Conservation (phyloP, 1,140 invertebrate genomes). For the Nasonia giraulti region DNA sequence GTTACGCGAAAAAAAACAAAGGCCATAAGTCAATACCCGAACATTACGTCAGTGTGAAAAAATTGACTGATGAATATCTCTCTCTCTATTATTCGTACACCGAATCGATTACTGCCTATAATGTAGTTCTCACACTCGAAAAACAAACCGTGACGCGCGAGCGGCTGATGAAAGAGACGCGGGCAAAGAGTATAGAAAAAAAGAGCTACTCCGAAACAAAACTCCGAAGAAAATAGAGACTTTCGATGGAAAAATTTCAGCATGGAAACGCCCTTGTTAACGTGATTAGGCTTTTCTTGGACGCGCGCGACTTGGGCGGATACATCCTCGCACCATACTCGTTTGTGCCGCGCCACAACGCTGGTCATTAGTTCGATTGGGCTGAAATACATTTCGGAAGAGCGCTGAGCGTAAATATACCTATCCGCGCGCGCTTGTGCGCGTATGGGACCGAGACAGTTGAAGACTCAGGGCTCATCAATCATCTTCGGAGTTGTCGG, state of each 20-base stretch:
- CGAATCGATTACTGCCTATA: too few species aligned
- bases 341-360: constrained; percentile 61
- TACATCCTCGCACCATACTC: constrained; percentile 42
- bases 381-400: constrained; percentile 62
- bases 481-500: constrained; percentile 63
- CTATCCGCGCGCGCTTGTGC: constrained; percentile 4
- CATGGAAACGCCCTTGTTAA: constrained; percentile 63
- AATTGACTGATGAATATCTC: neutral
- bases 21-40: too few species aligned
- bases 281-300: constrained; percentile 54
- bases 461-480: constrained; percentile 60
- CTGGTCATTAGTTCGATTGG: constrained; percentile 69
- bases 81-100: neutral
- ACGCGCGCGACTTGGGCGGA: constrained; percentile 41
- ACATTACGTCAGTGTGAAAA: neutral
- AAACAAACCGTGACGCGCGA: neutral
- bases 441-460: neutral
- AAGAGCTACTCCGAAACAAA: neutral
- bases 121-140: constrained; percentile 15
- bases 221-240: neutral
- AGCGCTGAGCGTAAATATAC: constrained; percentile 63
- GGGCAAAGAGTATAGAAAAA: neutral
- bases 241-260: constrained; percentile 6
- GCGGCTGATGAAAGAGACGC: too few species aligned
- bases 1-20: neutral